Percentiles rank a stretch among this genome's conserved stretches.
Conservation (phyloP, 2,797 vertebrate genomes). For the Somateria mollissima region DNA sequence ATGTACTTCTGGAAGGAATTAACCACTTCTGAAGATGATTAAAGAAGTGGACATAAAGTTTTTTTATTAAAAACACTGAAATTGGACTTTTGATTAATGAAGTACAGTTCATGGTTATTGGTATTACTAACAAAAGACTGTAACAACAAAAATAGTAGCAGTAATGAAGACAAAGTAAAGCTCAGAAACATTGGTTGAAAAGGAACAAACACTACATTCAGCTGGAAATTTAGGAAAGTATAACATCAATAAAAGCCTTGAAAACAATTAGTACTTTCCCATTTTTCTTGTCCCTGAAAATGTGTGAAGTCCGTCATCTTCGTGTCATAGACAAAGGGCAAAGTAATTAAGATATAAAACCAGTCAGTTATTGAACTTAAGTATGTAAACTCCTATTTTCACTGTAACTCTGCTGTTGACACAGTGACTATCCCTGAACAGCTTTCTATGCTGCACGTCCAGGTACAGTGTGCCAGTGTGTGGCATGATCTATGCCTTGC, state of each 20-base stretch:
- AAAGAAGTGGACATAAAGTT: slow-evolving; percentile 25
- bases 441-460: background rate
- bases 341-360: background rate
- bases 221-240: slow-evolving; percentile 23
- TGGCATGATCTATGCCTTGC: background rate
- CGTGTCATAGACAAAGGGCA: background rate
- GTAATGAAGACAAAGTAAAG: slow-evolving; percentile 48
- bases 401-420: background rate
- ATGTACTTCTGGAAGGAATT: slow-evolving; percentile 48
- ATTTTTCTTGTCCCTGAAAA: background rate
- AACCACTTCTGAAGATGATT: slow-evolving; percentile 59
- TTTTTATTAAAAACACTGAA: slow-evolving; percentile 56
- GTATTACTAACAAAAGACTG: slow-evolving; percentile 64
- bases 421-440: background rate
- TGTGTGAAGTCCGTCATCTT: background rate
- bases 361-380: background rate
- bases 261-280: slow-evolving; percentile 12
- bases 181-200: slow-evolving; percentile 9
- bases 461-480: background rate
- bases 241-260: background rate
- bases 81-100: slow-evolving; percentile 68
- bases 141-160: slow-evolving; percentile 45
- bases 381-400: background rate
- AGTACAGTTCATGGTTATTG: slow-evolving; percentile 32
- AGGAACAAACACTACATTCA: background rate